Percentiles rank a stretch among this genome's conserved stretches.
These are phyloP conservation scores for Anguilla megastoma DNA, from an alignment of 2,797 vertebrate species.

Conservation along the genomic window DNA sequence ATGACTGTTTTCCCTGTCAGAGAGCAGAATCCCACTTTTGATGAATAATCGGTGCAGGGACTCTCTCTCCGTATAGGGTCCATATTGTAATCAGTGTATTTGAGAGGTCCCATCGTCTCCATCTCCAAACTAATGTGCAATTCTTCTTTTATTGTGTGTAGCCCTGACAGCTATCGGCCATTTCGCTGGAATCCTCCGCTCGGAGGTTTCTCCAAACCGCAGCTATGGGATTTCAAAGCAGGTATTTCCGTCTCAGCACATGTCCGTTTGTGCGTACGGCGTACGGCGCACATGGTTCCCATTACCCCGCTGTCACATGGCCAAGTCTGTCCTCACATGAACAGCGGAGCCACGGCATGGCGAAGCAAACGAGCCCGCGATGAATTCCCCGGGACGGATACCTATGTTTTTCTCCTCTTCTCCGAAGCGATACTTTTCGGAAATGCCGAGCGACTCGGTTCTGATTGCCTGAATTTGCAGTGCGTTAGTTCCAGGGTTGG, in stretches of 20 bases:
- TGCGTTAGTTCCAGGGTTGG: constrained; percentile 8
- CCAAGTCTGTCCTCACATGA: constrained; percentile 49
- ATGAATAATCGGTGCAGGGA: constrained; percentile 6
- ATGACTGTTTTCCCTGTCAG: not conserved
- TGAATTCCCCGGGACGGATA: constrained; percentile 4
- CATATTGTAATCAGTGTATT: constrained; percentile 53
- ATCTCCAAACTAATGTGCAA: constrained; percentile 36
- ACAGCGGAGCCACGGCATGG: constrained; percentile 39
- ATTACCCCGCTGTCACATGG: constrained; percentile 45
- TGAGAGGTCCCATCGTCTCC: constrained; percentile 46
- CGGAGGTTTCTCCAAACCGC: constrained; percentile 47
- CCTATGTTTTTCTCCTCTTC: not conserved
- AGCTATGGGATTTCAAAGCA: constrained; percentile 58
- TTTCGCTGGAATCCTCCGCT: constrained; percentile 47
- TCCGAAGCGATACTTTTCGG: not conserved
- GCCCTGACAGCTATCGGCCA: constrained; percentile 43
- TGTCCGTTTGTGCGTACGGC: constrained; percentile 53
- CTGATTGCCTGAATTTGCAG: not conserved
- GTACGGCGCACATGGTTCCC: constrained; percentile 55
- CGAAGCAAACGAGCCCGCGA: constrained; percentile 7
- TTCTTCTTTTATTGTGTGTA: constrained; percentile 43
- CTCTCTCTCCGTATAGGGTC: constrained; percentile 42
- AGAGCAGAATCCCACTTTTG: constrained; percentile 22
- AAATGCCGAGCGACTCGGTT: not conserved
- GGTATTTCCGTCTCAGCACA: constrained; percentile 57